Conservation (phyloP, 2,888 invertebrate genomes). For the Apamea crenata region DNA sequence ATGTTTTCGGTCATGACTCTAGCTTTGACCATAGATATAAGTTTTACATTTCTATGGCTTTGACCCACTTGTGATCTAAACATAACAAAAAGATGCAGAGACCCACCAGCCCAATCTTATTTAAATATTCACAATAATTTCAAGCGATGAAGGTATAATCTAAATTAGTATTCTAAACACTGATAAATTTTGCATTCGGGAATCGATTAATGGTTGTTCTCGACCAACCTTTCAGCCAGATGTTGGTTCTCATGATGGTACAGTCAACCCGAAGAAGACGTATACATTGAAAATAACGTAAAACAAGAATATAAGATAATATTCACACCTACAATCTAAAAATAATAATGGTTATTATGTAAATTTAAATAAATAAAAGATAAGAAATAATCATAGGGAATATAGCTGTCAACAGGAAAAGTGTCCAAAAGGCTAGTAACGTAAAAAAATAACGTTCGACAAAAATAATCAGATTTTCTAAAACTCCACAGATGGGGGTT, state of each 20-base stretch:
- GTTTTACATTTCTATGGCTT: too few relatives aligned
- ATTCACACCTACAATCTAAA: too few relatives aligned
- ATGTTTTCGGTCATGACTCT: neutral
- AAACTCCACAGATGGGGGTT: neutral
- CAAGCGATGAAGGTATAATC: neutral
- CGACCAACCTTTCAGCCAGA: slow-evolving; percentile 42
- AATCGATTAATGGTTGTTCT: slow-evolving; percentile 8
- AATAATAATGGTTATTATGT: too few relatives aligned
- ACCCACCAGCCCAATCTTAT: neutral
- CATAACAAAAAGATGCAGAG: neutral
- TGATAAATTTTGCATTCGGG: slow-evolving; percentile 2
- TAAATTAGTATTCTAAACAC: neutral
- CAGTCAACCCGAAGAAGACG: neutral
- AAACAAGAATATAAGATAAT: neutral
- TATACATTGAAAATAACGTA: neutral
- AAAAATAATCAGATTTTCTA: neutral
- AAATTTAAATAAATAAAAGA: neutral
- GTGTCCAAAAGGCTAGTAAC: neutral
- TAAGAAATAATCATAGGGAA: neutral
- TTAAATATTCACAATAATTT: neutral
- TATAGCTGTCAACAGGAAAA: neutral
- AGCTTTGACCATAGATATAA: too few relatives aligned
- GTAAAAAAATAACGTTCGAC: neutral
- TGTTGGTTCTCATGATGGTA: slow-evolving; percentile 44
- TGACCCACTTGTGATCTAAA: too few relatives aligned